A percentile compares a stretch with the other conserved stretches of the same genome.
Evolutionary conservation across 2,888 invertebrate genomes (phyloP).

Genomic region (Axea sp.): DNA sequence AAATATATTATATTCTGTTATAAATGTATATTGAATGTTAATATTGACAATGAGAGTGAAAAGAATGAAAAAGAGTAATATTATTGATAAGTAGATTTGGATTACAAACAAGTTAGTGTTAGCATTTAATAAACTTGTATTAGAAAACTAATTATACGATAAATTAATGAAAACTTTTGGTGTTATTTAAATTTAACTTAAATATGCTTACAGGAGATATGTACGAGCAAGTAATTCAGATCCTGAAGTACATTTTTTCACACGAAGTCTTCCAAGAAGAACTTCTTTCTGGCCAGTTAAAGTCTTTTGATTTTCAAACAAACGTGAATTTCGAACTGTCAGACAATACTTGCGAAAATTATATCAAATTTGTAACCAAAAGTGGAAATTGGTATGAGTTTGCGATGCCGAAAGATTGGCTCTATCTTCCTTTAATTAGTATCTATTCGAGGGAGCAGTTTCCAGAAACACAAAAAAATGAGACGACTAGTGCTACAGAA

Average conservation of each 20-base stretch:
- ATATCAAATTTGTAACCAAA: constrained; percentile 67
- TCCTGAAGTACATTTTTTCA: constrained; percentile 69
- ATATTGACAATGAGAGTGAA: no score
- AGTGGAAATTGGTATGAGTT: constrained; percentile 81
- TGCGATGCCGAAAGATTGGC: constrained; percentile 89
- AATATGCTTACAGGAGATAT: constrained; percentile 69
- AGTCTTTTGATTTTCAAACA: constrained; percentile 58
- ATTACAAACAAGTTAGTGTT: no score
- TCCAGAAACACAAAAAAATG: constrained; percentile 80
- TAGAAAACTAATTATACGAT: no score
- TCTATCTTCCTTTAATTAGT: constrained; percentile 85
- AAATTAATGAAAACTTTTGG: no score
- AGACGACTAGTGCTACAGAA: constrained; percentile 49
- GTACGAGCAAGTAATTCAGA: constrained; percentile 65
- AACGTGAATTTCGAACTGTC: constrained; percentile 59
- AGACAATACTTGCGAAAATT: constrained; percentile 66
- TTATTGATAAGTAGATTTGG: no score
- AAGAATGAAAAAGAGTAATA: no score
- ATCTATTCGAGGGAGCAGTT: constrained; percentile 84
- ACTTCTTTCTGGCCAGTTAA: constrained; percentile 58
- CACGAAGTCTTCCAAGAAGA: constrained; percentile 69
- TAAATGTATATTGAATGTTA: no score
- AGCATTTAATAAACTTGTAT: no score
- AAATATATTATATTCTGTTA: no score
- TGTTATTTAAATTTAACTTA: no score